A percentile compares a stretch with the other conserved stretches of the same genome.
These are phyloP conservation scores for Dermolepida albohirtum DNA, from an alignment of 2,888 invertebrate species.

Conservation along the genomic window DNA sequence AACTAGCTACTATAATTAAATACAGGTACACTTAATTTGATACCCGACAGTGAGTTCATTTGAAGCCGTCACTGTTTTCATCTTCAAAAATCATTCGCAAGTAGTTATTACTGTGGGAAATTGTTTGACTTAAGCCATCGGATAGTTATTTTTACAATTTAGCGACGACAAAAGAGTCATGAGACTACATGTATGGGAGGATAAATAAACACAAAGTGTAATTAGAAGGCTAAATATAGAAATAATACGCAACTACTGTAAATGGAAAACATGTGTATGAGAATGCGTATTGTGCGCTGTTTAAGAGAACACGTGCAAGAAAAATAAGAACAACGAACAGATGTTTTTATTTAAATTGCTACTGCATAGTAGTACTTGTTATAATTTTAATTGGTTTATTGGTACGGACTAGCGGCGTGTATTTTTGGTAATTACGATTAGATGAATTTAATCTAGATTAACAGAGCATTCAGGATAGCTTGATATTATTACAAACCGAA, in stretches of 20 bases:
- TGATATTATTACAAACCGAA: too few species aligned
- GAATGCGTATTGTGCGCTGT: background rate
- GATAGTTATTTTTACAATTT: too few species aligned
- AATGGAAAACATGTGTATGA: conserved; percentile 1
- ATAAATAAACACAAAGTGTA: conserved; percentile 15
- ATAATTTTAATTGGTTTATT: conserved; percentile 11
- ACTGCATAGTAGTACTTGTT: background rate
- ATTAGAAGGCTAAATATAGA: conserved; percentile 20
- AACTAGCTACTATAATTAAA: too few species aligned
- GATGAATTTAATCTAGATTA: too few species aligned
- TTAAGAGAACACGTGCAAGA: background rate
- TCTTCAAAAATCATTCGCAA: too few species aligned
- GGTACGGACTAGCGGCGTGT: background rate
- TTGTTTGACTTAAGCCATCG: too few species aligned
- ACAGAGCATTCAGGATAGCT: too few species aligned
- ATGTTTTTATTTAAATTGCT: conserved; percentile 22
- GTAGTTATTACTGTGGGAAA: too few species aligned
- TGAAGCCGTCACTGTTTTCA: too few species aligned
- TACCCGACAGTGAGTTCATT: too few species aligned
- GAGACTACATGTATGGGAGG: background rate
- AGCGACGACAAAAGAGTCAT: background rate
- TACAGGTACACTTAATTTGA: too few species aligned
- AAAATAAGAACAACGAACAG: conserved; percentile 11
- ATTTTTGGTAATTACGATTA: too few species aligned
- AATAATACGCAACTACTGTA: conserved; percentile 12